Base-by-base conservation (phyloP, 2,113 vertebrate genomes). In the Cyprinodon tularosa region DNA sequence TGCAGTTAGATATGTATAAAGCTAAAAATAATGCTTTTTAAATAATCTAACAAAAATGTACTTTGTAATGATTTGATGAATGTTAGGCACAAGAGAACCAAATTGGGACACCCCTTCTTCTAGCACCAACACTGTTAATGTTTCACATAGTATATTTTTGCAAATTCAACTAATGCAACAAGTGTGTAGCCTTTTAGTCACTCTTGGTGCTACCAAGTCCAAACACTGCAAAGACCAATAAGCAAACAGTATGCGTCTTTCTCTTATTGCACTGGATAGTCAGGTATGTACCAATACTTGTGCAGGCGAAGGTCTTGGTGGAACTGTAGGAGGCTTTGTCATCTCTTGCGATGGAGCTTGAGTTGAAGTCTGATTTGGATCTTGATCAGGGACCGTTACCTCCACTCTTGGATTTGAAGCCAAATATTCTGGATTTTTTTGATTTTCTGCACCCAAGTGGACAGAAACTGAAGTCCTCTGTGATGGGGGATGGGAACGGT, bases 391-490 rank as follows among this genome's bases (percentile, higher is more conserved):
- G 59, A 74, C 91, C 91, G 90, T 82, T 86, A 89, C 83, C 81
- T 90, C 85, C 89, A 78, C 92, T 88, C 91, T 73, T 86, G 86
- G 84, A 82, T 93, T 94, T 91, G 94, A 47, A 37, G 15, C 60
- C 37, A 65, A 42, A 72, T 60, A 22, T n/a, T 76, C 78, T 22
- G 22, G 89, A 91, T 70, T 88, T 90, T 93, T 89, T 59, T 77
- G 81, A 86, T 87, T 90, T 83, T 91, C 86, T 20, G 94, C 87
- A 89, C 91, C 93, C 94, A 96, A 92, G 85, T 93, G 95, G 91
- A 96, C 69, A 78, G 95, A 96, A 81, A 96, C 86, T 76, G 94
- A 96, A 57, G 96, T 91, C 76, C 91, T 95, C 94, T 95, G 95
- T 83, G 81, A 89, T 82, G 87, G 87, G 81, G 92, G 45, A 17